Evolutionary conservation across 2,888 invertebrate species (phyloP).

Genomic region (Netelia fuscicornis): DNA sequence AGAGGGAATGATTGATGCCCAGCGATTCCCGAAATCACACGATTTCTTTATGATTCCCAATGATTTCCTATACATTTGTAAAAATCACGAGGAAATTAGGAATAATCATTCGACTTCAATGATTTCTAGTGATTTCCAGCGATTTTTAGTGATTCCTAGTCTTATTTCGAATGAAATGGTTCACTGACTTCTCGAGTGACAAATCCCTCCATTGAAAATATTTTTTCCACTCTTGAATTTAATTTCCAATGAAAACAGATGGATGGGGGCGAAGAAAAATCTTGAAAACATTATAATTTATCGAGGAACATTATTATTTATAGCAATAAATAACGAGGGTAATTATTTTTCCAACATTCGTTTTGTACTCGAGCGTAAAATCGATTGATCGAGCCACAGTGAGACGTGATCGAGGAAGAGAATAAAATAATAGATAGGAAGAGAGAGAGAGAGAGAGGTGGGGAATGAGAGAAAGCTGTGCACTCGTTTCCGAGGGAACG

Average conservation of each 20-base stretch:
- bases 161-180: too few relatives aligned
- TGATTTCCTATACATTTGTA: too few relatives aligned
- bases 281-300: background rate
- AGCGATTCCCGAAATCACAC: too few relatives aligned
- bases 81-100: too few relatives aligned
- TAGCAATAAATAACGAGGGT: background rate
- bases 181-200: too few relatives aligned
- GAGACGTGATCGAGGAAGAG: background rate
- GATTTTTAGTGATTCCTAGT: too few relatives aligned
- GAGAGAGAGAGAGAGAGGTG: background rate
- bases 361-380: background rate
- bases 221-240: background rate
- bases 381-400: background rate
- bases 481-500: conserved; percentile 62
- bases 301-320: background rate
- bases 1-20: too few relatives aligned
- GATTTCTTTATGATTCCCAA: too few relatives aligned
- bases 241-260: background rate
- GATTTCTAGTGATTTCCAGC: too few relatives aligned
- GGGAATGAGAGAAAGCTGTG: background rate
- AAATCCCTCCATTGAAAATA: background rate
- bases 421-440: background rate
- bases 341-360: background rate
- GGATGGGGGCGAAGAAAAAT: background rate
- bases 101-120: too few relatives aligned